phyloP scores from a whole-genome alignment of 2,113 vertebrate genomes.

The Xenopus laevis region DNA sequence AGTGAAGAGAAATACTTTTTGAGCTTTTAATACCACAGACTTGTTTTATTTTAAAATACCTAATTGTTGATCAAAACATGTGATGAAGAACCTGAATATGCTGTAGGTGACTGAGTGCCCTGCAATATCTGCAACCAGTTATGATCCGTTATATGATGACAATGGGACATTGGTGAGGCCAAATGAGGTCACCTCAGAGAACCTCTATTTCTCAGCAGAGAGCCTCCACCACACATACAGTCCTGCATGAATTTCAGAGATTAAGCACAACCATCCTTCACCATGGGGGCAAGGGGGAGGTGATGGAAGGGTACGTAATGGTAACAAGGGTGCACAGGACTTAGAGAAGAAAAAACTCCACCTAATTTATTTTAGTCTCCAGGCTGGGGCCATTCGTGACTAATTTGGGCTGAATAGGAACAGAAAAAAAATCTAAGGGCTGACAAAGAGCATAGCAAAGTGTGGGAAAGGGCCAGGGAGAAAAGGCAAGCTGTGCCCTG shows the following conservation, averaged over 20 bases:
- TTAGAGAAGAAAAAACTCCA: conserved; percentile 37
- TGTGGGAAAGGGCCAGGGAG: conserved; percentile 56
- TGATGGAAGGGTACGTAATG: conserved; percentile 26
- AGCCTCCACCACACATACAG: conserved; percentile 18
- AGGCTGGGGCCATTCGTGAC: conserved; percentile 57
- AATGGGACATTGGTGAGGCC: not conserved
- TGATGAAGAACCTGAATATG: too few relatives aligned
- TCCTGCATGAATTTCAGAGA: conserved; percentile 25
- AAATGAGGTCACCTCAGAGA: conserved; percentile 27
- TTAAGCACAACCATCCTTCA: conserved; percentile 41
- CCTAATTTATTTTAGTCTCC: conserved; percentile 58
- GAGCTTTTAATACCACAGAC: too few relatives aligned
- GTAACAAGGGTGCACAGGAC: conserved; percentile 24
- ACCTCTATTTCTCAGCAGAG: not conserved
- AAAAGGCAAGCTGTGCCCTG: conserved; percentile 48
- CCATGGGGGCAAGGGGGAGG: conserved; percentile 34
- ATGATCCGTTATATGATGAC: too few relatives aligned
- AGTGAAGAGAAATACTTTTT: too few relatives aligned
- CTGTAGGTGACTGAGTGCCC: too few relatives aligned
- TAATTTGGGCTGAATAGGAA: conserved; percentile 60
- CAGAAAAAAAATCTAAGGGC: conserved; percentile 52
- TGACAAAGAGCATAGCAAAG: conserved; percentile 55
- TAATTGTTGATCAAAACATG: too few relatives aligned
- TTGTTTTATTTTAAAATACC: too few relatives aligned
- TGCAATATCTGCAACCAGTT: too few relatives aligned